Evolutionary conservation across 2,113 vertebrate genomes (phyloP).

Genomic region (Tricholaema leucomelas): DNA sequence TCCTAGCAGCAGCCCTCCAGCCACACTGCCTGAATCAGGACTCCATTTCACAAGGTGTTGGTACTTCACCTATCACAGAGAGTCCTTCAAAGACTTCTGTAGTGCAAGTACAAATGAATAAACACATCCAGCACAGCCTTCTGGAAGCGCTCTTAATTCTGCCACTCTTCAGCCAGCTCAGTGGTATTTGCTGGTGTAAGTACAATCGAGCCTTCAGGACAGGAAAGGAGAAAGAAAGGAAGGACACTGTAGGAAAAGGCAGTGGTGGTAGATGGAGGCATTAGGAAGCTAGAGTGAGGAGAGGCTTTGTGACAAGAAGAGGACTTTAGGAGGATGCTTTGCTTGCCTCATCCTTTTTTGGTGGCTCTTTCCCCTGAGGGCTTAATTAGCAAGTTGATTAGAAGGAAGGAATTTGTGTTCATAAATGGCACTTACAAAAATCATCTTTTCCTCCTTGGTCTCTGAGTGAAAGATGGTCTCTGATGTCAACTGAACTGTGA

Average conservation of each 20-base stretch:
- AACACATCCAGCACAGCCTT: neutral
- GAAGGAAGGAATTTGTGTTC: slow-evolving; percentile 35
- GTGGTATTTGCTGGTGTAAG: neutral
- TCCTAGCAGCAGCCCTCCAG: too few relatives aligned
- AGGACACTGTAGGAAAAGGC: neutral
- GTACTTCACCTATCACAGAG: neutral
- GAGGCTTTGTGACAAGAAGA: slow-evolving; percentile 5
- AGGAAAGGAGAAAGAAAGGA: slow-evolving; percentile 31
- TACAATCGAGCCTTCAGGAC: slow-evolving; percentile 22
- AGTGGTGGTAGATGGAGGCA: neutral
- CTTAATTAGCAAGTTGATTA: slow-evolving; percentile 62
- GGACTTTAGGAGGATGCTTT: neutral
- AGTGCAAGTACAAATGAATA: neutral
- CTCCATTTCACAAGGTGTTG: neutral
- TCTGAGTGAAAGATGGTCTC: neutral
- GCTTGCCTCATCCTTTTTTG: neutral
- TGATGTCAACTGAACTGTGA: neutral
- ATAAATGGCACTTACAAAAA: slow-evolving; percentile 31
- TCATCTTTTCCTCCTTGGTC: neutral
- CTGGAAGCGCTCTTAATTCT: slow-evolving; percentile 1
- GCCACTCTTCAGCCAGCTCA: neutral
- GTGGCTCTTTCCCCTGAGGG: slow-evolving; percentile 32
- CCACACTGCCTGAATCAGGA: neutral
- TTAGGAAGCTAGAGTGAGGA: neutral
- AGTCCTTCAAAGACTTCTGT: neutral